A percentile compares a stretch with the other conserved stretches of the same genome.
Evolutionary conservation across 2,888 invertebrate genomes (phyloP).

Genomic region (Melanostoma scalare): DNA sequence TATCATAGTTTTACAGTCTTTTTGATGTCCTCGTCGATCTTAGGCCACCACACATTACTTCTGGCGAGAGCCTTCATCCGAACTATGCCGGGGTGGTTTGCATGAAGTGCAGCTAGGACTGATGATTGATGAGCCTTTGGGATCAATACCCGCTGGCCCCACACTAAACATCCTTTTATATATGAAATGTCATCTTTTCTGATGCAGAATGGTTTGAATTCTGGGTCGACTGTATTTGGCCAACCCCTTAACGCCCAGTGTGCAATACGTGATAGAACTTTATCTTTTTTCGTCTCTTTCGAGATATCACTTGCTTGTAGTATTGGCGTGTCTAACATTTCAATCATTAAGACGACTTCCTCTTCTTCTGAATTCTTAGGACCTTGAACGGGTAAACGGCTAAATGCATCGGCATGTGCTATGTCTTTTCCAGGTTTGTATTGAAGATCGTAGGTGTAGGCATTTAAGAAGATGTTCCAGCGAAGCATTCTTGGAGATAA

Average conservation of each 20-base stretch:
- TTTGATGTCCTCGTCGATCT: constrained; percentile 5
- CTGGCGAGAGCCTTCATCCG: constrained; percentile 16
- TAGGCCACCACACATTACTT: constrained; percentile 14
- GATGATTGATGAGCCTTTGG: constrained; percentile 21
- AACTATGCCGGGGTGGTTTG: constrained; percentile 11
- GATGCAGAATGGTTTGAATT: constrained; percentile 3
- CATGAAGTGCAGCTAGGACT: constrained; percentile 5
- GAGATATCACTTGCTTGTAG: background rate
- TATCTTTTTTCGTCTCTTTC: too few species aligned
- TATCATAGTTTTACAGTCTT: constrained; percentile 6
- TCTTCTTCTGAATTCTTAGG: too few species aligned
- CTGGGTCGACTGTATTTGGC: constrained; percentile 16
- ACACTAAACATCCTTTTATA: constrained; percentile 5
- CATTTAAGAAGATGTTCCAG: constrained; percentile 35
- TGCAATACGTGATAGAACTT: background rate
- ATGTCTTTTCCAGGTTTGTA: constrained; percentile 25
- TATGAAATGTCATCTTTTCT: constrained; percentile 10
- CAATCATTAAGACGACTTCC: too few species aligned
- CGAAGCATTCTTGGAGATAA: constrained; percentile 45
- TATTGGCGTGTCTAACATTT: too few species aligned
- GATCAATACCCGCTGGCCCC: constrained; percentile 11
- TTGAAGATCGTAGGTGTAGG: constrained; percentile 9
- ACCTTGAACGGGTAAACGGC: background rate
- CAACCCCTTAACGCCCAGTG: constrained; percentile 30
- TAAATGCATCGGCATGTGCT: constrained; percentile 10